phyloP scores from a whole-genome alignment of 2,888 invertebrate species.

The Dione juno region DNA sequence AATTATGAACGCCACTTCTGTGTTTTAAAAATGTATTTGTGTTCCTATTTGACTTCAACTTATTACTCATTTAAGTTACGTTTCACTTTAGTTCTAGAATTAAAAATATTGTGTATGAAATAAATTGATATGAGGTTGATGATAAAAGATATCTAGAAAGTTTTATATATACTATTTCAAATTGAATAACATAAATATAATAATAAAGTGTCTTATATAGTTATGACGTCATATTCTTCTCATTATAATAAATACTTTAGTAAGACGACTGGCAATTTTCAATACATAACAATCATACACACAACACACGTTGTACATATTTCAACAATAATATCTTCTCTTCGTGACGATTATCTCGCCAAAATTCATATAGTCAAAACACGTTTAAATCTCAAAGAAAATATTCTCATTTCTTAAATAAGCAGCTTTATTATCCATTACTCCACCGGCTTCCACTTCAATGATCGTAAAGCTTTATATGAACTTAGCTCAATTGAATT shows the following conservation, averaged over 20 bases:
- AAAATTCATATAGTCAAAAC: conserved; percentile 8
- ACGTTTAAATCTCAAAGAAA: conserved; percentile 25
- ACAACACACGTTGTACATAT: too few species aligned
- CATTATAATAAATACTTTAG: too few species aligned
- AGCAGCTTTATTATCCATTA: conserved; percentile 36
- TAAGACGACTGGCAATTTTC: too few species aligned
- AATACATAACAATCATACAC: too few species aligned
- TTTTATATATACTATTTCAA: not conserved
- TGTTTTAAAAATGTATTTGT: conserved; percentile 4
- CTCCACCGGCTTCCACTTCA: conserved; percentile 48
- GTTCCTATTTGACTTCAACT: not conserved
- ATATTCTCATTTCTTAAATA: conserved; percentile 34
- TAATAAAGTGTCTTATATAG: not conserved
- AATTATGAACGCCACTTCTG: conserved; percentile 16
- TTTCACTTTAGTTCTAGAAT: not conserved
- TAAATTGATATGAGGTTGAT: too few species aligned
- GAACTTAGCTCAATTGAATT: conserved; percentile 62
- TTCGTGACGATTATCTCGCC: not conserved
- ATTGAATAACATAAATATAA: not conserved
- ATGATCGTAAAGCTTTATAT: conserved; percentile 59
- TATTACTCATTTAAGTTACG: not conserved
- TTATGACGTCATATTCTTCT: not conserved
- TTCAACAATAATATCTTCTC: not conserved
- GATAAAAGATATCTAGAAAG: too few species aligned
- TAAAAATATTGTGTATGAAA: not conserved